Evolutionary conservation across 2,797 vertebrate species (phyloP).

Genomic region (Lophura swinhoii): DNA sequence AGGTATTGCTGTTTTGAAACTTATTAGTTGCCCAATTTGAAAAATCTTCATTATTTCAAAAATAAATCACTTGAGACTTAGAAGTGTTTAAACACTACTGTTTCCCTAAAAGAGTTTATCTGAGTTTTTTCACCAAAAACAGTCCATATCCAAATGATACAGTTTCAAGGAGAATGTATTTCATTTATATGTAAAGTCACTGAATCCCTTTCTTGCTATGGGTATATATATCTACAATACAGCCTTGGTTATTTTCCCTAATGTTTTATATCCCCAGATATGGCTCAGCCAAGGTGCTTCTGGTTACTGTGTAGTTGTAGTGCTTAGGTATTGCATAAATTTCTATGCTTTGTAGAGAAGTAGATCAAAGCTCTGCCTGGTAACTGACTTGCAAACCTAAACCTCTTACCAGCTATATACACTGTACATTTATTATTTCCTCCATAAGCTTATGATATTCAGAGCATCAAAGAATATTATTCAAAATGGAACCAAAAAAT

Average conservation of each 20-base stretch:
- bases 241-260: neutral
- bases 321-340: neutral
- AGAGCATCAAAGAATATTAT: neutral
- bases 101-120: neutral
- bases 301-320: neutral
- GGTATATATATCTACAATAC: neutral
- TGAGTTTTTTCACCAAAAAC: neutral
- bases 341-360: neutral
- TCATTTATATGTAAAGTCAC: neutral
- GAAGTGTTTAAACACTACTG: neutral
- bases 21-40: neutral
- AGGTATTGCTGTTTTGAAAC: neutral
- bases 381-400: neutral
- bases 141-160: neutral
- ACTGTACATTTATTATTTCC: neutral
- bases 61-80: neutral
- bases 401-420: neutral
- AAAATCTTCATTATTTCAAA: neutral
- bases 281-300: neutral
- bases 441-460: neutral
- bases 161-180: neutral
- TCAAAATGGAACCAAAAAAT: neutral
- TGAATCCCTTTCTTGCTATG: neutral
- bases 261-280: neutral
- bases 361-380: neutral